Conservation (phyloP, 2,113 vertebrate genomes). For the Oreochromis tanganicae region DNA sequence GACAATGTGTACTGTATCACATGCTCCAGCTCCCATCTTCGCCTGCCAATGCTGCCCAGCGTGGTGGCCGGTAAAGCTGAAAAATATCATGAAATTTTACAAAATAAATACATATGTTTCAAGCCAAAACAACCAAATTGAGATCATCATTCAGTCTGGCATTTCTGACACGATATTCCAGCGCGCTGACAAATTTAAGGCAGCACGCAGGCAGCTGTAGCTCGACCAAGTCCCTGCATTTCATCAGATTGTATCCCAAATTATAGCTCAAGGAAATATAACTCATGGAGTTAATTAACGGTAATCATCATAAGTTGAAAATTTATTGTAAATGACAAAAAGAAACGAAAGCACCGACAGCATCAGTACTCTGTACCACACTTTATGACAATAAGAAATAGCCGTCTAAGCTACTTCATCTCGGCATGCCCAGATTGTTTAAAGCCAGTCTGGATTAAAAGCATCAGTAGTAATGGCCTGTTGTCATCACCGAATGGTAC, state of each 20-base stretch:
- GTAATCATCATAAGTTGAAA: not conserved
- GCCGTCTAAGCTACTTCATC: slow-evolving; percentile 11
- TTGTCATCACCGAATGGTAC: slow-evolving; percentile 30
- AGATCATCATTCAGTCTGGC: slow-evolving; percentile 25
- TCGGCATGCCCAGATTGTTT: slow-evolving; percentile 37
- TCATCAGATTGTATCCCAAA: not conserved
- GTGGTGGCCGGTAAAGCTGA: not conserved
- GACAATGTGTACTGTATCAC: slow-evolving; percentile 22
- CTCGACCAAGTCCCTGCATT: not conserved
- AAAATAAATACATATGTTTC: not conserved
- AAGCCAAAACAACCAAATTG: not conserved
- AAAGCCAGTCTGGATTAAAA: slow-evolving; percentile 57
- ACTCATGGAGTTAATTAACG: not conserved
- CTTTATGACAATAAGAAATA: not conserved
- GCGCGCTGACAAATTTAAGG: not conserved
- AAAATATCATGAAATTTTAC: not conserved
- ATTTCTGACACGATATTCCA: not conserved
- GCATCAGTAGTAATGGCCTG: slow-evolving; percentile 32
- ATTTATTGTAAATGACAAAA: not conserved
- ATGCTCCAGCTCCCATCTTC: slow-evolving; percentile 12
- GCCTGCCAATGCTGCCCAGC: slow-evolving; percentile 1
- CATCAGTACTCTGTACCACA: not conserved
- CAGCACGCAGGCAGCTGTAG: not conserved
- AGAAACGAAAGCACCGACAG: not conserved
- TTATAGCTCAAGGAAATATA: not conserved